Base-by-base conservation (phyloP, 2,113 vertebrate genomes). In the Epinephelus lanceolatus region DNA sequence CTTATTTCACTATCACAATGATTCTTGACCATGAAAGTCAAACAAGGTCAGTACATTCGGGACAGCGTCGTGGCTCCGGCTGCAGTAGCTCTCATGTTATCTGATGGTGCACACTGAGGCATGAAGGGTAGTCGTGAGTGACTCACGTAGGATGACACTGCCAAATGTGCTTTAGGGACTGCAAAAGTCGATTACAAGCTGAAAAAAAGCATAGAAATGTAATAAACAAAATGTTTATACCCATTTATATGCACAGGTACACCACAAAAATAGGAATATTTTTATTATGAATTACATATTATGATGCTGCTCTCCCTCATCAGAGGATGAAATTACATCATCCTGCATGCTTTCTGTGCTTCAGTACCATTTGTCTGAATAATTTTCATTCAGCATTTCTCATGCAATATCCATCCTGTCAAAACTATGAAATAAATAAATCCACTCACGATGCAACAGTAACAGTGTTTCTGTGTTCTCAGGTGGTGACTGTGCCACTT, bases 401-500 rank as follows among this genome's bases (percentile, higher is more conserved):
- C 13, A 18, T 55, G 23, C 4, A 25, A 47, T 11, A 33, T 12
- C 25, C 30, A 25, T 63, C 4, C 17, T 69, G 5, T 60, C 51
- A 30, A 45, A 47, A 77, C 10, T 52, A 19, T 27, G 33, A 65
- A 40, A 55, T 27, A 15, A 13, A 12, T n/a, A 49, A 45, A n/a
- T 71, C 37, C 4, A 0, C 37, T 70, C 40, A 45, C 12, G 25
- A 15, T 45, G 1, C 0, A 3, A 13, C 21, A 21, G 17, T 56
- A 42, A 67, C 15, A 18, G 19, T 10, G 25, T 71, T 68, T 25
- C 6, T 86, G 27, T 87, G 76, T 76, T 65, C 15, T n/a, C 79
- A 99, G 98, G 98, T 0, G 98, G 98, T 1, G 98, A 99, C 90
- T 99, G 98, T 6, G 98, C 98, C 70, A 98, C 98, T 0, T 93